Conservation (phyloP, 2,797 vertebrate species). For the Columba guinea region DNA sequence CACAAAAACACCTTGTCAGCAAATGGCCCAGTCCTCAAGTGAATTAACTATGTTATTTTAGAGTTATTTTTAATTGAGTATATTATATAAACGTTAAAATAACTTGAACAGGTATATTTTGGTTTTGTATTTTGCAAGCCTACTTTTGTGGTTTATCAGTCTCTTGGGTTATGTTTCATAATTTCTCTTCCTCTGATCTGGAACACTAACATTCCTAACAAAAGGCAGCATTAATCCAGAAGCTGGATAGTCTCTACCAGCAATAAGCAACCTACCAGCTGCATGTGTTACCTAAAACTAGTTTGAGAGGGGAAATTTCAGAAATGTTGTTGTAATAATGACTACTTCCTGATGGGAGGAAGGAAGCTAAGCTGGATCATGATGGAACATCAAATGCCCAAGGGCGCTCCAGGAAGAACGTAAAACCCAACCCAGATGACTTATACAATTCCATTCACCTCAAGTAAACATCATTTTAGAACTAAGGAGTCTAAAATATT, state of each 20-base stretch:
- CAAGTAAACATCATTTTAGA: neutral
- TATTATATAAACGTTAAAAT: neutral
- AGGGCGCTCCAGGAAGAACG: neutral
- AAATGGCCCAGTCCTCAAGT: neutral
- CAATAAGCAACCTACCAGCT: neutral
- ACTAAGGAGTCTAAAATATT: neutral
- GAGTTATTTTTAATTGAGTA: neutral
- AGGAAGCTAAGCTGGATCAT: neutral
- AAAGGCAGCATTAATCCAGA: neutral
- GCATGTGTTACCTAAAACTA: neutral
- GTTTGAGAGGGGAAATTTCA: neutral
- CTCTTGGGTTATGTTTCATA: neutral
- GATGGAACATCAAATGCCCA: neutral
- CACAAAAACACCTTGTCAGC: neutral
- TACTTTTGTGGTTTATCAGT: neutral
- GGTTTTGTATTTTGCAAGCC: neutral
- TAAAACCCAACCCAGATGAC: neutral
- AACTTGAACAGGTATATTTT: neutral
- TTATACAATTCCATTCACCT: neutral
- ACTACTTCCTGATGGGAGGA: neutral
- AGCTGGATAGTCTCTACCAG: neutral
- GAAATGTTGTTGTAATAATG: neutral
- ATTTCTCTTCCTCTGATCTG: neutral
- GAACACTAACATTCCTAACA: neutral
- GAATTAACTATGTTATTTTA: neutral